Conservation (phyloP, 2,113 vertebrate genomes). For the Anser brachyrhynchus region DNA sequence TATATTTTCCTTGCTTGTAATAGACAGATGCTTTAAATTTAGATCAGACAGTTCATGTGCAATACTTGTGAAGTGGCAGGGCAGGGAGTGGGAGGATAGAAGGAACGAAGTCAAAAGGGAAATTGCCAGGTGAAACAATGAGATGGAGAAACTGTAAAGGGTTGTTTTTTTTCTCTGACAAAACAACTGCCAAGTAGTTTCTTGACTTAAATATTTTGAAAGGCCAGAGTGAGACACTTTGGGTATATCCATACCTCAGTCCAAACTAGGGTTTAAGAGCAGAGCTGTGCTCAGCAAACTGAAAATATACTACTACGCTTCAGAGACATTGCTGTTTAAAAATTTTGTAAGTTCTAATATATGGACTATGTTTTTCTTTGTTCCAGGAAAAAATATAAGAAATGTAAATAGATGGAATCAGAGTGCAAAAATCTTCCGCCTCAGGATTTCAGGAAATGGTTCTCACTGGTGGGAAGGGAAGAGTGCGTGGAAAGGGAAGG, state of each 20-base stretch:
- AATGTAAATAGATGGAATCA: not conserved
- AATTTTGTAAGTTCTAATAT: not conserved
- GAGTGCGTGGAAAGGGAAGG: not conserved
- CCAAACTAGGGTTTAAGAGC: not conserved
- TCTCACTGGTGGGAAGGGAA: not conserved
- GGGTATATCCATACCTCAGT: not conserved
- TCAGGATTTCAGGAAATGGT: fast-evolving
- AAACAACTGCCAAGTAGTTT: not conserved
- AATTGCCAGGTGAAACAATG: not conserved
- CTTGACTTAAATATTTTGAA: not conserved
- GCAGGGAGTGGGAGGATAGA: not conserved
- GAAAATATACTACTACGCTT: fast-evolving
- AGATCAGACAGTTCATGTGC: not conserved
- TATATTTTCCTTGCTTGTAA: not conserved
- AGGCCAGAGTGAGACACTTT: not conserved
- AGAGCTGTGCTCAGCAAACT: not conserved
- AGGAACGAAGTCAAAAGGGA: not conserved
- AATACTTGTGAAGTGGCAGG: not conserved
- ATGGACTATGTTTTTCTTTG: not conserved
- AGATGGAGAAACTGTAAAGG: not conserved
- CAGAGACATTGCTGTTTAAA: not conserved
- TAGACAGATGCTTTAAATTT: not conserved
- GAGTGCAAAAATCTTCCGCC: not conserved
- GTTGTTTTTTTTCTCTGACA: not conserved
- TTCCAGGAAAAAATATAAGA: not conserved